Evolutionary conservation across 2,797 vertebrate species (phyloP), one percentile per base, ranked within the genome.

Genomic region (Melopsittacus undulatus): DNA sequence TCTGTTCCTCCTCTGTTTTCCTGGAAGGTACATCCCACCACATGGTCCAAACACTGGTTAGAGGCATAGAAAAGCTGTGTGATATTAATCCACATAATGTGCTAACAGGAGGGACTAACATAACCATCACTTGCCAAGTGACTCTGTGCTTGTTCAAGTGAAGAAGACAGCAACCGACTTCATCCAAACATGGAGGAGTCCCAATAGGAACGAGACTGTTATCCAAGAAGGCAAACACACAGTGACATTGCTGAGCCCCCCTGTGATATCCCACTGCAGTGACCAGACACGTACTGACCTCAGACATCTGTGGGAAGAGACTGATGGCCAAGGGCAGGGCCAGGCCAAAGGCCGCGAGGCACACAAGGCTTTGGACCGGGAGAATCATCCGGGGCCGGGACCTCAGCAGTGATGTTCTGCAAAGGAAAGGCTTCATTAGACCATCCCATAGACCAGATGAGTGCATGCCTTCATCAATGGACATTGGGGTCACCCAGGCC

Each of bases 281-380:
- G 51, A 64, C 32, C n/a, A 21, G 38, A 20, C 20, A 2, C 0
- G 6, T 66, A 98, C 98, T 97, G 92, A 99, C 99, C 99, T 99
- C 98, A 1, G 99, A 99, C 98, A 99, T 99, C 98, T 99, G 99
- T 0, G 99, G 99, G 95, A 99, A 99, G 96, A 99, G 98, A 92
- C 99, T 99, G 98, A 99, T 99, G 98, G 99, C 99, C 92, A 99
- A 97, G 0, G 99, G 99, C 94, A 99, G 98, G 69, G 99, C 99
- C 95, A 99, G 98, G 83, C 98, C 97, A 4, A 99, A 99, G 89
- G 99, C 98, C 40, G 98, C 98, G 82, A 99, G 98, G 98, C 98
- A 98, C 97, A 99, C 99, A 42, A 99, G 97, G 93, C 98, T 98
- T 97, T 99, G 99, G 87, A 99, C 96, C 0, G 99, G 99, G 38